Base-by-base conservation (phyloP, 2,113 vertebrate species). In the Sporophila hypoxantha region DNA sequence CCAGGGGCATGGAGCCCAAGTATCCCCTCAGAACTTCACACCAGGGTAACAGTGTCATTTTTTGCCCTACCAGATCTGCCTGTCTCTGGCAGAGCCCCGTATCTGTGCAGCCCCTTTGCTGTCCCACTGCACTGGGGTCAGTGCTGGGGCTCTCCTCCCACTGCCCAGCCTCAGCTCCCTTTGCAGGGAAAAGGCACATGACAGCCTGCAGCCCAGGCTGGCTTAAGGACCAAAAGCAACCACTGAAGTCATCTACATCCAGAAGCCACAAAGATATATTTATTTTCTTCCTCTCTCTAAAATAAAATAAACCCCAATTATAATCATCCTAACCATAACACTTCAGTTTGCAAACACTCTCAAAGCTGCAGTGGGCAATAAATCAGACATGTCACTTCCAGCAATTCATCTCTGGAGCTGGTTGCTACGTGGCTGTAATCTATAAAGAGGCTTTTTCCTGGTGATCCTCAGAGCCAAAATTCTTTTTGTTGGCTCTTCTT, bases 401-500 rank as follows among this genome's bases (percentile, higher is more conserved):
- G 77, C 36, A 64, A 15, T 34, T 85, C 44, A 30, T 62, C 60
- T 41, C 73, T 22, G 34, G 41, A 69, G 56, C 0, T 91, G 71
- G 39, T 76, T 85, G 56, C 47, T 79, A 41, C 56, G 64, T 15
- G 41, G 57, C 36, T 1, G 1, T 70, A 59, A 74, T 39, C 77
- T 4, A 42, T 25, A 34, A 57, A 86, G 47, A 83, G 29, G 21
- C 34, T 85, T 68, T 68, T 83, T 82, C 76, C 69, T 70, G 53
- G 30, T 47, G 57, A 60, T 30, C 39, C 46, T 78, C n/a, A 46
- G 75, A 76, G 89, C 69, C 50, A 93, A 87, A 78, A 85, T 74
- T 89, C 73, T 76, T 94, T 86, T 44, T 76, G 41, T 17, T 69
- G 82, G n/a, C 34, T 65, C 64, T 69, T 84, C 88, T 93, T 68